Evolutionary conservation across 2,797 vertebrate genomes (phyloP).

Genomic region (Acipenser ruthenus): DNA sequence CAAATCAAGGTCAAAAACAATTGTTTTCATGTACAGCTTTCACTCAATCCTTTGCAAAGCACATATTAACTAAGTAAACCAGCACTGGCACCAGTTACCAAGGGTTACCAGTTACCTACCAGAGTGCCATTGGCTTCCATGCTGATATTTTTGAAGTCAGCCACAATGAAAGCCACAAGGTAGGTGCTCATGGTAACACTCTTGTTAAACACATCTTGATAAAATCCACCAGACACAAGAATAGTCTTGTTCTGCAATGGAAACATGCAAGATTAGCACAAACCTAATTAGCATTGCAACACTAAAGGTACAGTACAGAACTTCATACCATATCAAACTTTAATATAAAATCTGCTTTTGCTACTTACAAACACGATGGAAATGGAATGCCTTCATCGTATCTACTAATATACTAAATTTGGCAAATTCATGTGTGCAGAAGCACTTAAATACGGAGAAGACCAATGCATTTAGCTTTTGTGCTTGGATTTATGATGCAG

Average conservation of each 20-base stretch:
- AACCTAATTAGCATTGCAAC: constrained; percentile 1
- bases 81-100: not conserved
- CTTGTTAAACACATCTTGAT: constrained; percentile 77
- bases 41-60: no score
- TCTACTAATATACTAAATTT: no score
- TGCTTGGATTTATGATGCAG: not conserved
- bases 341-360: no score
- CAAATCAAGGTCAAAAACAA: no score
- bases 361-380: no score
- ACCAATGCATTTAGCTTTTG: not conserved
- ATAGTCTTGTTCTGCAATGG: constrained; percentile 64
- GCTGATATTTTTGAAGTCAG: constrained; percentile 63
- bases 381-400: no score
- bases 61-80: no score
- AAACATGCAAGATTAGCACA: constrained; percentile 13
- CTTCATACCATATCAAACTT: no score
- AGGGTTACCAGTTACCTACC: constrained; percentile 49
- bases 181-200: constrained; percentile 93
- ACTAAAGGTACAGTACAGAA: no score
- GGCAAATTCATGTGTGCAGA: no score
- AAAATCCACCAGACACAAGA: constrained; percentile 44
- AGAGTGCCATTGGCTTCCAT: constrained; percentile 55
- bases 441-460: not conserved
- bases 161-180: constrained; percentile 84
- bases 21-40: no score